phyloP scores from a whole-genome alignment of 2,888 invertebrate species.

The Drosophila anomalipes region DNA sequence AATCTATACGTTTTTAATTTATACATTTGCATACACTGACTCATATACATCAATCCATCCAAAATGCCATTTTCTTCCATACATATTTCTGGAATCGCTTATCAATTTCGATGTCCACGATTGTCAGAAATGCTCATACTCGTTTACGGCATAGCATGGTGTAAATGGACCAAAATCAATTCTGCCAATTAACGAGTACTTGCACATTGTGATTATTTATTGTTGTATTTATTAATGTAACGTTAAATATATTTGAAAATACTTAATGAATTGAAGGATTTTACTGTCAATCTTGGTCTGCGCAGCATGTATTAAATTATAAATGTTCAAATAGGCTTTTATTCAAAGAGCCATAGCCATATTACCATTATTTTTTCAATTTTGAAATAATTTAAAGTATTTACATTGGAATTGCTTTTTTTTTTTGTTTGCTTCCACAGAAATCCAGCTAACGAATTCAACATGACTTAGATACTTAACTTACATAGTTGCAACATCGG shows the following conservation, averaged over 20 bases:
- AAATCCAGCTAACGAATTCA: background rate
- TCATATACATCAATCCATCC: background rate
- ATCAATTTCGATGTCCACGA: constrained; percentile 7
- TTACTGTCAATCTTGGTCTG: background rate
- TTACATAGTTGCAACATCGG: background rate
- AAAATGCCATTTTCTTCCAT: background rate
- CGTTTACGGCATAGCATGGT: background rate
- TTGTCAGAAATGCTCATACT: background rate
- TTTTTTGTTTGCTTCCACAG: background rate
- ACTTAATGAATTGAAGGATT: background rate
- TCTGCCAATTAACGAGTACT: background rate
- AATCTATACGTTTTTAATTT: constrained; percentile 9
- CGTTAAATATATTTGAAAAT: background rate
- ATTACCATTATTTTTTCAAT: background rate
- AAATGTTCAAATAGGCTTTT: background rate
- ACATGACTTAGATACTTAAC: background rate
- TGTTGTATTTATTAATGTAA: background rate
- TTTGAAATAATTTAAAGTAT: background rate
- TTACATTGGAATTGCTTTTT: no score
- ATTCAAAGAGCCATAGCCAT: background rate
- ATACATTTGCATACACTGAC: background rate
- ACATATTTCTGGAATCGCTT: background rate
- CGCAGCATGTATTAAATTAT: no score
- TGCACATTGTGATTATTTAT: background rate
- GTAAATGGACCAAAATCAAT: background rate